Evolutionary conservation across 1,140 invertebrate species (phyloP).

Genomic region (Drosophila athabasca): DNA sequence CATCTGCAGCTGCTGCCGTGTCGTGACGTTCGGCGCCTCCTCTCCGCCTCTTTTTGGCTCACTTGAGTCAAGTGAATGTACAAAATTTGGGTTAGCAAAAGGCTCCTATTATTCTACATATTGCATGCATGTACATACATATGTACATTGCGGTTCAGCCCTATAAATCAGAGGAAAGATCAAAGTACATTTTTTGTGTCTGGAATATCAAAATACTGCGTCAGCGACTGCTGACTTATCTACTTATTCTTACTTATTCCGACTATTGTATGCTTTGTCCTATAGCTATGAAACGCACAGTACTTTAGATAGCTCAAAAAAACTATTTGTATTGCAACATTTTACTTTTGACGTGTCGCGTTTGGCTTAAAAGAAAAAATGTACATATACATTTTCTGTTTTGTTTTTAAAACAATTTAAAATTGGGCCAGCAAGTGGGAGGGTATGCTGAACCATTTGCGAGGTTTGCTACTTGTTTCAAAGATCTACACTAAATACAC

Average conservation of each 20-base stretch:
- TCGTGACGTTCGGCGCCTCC: background rate
- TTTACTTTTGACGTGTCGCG: constrained; percentile 65
- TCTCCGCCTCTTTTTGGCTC: constrained; percentile 26
- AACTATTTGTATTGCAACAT: constrained; percentile 52
- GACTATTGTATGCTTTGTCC: too few relatives aligned
- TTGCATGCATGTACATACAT: background rate
- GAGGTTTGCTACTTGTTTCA: too few relatives aligned
- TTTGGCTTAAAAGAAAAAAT: constrained; percentile 43
- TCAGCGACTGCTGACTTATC: too few relatives aligned
- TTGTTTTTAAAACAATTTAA: constrained; percentile 25
- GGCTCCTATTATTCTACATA: constrained; percentile 18
- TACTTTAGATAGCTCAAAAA: constrained; percentile 4
- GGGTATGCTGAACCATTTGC: constrained; percentile 8
- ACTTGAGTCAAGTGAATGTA: constrained; percentile 55
- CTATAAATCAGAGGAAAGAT: background rate
- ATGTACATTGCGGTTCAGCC: background rate
- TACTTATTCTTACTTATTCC: too few relatives aligned
- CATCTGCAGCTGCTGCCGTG: constrained; percentile 62
- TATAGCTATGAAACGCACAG: constrained; percentile 11
- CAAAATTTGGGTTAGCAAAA: constrained; percentile 73
- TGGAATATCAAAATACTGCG: too few relatives aligned
- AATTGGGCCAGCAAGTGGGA: background rate
- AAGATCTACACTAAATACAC: too few relatives aligned
- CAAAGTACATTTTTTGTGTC: too few relatives aligned
- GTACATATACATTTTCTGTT: constrained; percentile 21